Percentiles rank a stretch among this genome's conserved stretches.
Conservation (phyloP, 1,140 invertebrate genomes). For the Pectinophora gossypiella region DNA sequence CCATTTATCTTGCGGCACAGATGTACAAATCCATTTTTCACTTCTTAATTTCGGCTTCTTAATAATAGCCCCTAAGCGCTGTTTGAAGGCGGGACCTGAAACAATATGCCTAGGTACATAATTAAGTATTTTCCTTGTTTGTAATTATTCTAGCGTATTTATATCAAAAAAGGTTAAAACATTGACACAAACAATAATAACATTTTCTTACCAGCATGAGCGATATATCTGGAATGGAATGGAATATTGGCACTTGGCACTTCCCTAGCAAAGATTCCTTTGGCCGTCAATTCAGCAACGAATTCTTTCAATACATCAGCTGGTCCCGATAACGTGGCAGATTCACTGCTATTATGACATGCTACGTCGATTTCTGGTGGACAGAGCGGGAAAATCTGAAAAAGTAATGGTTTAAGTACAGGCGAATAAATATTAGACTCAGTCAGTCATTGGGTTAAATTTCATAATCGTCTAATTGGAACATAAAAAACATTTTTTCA, state of each 20-base stretch:
- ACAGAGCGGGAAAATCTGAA: constrained; percentile 48
- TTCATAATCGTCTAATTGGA: no score
- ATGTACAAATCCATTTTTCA: constrained; percentile 89
- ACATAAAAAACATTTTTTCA: no score
- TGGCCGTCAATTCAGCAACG: constrained; percentile 79
- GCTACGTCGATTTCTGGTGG: constrained; percentile 83
- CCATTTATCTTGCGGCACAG: constrained; percentile 85
- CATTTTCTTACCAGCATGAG: constrained; percentile 73
- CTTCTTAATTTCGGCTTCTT: constrained; percentile 81
- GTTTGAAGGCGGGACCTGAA: constrained; percentile 78
- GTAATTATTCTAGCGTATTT: background rate
- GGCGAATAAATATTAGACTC: no score
- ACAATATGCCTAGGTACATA: no score
- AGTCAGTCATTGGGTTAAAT: no score
- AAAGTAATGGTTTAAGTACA: no score
- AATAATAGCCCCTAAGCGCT: constrained; percentile 81
- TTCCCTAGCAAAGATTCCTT: constrained; percentile 86
- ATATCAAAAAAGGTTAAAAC: background rate
- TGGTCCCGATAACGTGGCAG: constrained; percentile 91
- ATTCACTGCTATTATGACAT: constrained; percentile 89
- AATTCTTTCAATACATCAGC: constrained; percentile 80
- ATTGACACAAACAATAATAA: background rate
- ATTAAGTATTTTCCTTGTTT: no score
- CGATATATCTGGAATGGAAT: constrained; percentile 90
- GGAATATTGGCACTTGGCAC: constrained; percentile 88